Evolutionary conservation across 2,113 vertebrate genomes (phyloP), one percentile per base, ranked within the genome.

Genomic region (Sinocyclocheilus grahami): DNA sequence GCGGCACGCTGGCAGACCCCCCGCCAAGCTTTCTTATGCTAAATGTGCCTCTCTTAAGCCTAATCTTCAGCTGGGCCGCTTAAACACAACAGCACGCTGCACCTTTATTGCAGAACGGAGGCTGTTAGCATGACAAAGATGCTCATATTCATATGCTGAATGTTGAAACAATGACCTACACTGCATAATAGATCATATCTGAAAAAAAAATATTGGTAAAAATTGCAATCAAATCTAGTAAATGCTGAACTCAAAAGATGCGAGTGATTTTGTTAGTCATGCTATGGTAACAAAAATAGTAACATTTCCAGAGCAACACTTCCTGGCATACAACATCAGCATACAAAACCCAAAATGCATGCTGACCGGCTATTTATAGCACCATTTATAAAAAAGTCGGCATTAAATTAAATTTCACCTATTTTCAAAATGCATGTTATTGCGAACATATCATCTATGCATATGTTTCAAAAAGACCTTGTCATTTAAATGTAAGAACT

Each of bases 21-120:
- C 91, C 86, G 78, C 83, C 92, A 91, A 87, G 90, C 87, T 93
- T 93, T 93, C 88, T 90, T 88, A 92, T 87, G 87, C 89, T 88
- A 90, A 78, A 87, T 48, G 86, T 86, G 92, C 92, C 92, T 91
- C 92, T 93, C 91, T 92, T 91, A 88, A 88, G 88, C 89, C 78
- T 85, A 88, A 90, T 91, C 89, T 89, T 90, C 78, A 90, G 77
- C 86, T 79, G 79, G 84, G 22, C 51, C 20, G 85, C 89, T 91
- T 92, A 86, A 90, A 89, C 85, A 91, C 90, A 90, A 87, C 89
- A 76, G 86, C 22, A 69, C 85, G 20, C 89, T 85, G 84, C 80
- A 79, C 85, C 84, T 89, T 88, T 86, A 83, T 77, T 85, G 89
- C 86, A 55, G 87, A 87, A 90, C 72, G 83, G 87, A 87, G 63